Evolutionary conservation across 2,113 vertebrate species (phyloP).

Genomic region (Crotophaga sulcirostris): DNA sequence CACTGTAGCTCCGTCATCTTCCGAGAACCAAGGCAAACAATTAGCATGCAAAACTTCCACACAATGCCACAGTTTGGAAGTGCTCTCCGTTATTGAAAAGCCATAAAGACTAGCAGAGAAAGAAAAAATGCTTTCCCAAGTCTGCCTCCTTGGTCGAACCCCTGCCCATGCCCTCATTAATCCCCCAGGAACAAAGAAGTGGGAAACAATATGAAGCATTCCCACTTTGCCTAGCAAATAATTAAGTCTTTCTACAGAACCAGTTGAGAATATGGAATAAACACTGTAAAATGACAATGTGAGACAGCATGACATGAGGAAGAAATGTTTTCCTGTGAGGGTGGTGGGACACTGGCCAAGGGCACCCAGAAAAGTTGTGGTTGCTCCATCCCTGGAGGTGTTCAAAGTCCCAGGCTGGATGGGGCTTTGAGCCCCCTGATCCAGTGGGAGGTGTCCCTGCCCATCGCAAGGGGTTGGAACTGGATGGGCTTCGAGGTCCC

Average conservation of each 20-base stretch:
- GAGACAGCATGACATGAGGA: neutral
- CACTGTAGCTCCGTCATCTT: neutral
- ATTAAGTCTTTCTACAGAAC: conserved; percentile 17
- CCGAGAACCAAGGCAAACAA: neutral
- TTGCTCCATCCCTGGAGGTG: too few species aligned
- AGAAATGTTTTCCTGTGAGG: too few species aligned
- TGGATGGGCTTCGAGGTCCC: too few species aligned
- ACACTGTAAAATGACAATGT: neutral
- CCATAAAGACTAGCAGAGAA: neutral
- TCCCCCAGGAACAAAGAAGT: conserved; percentile 1
- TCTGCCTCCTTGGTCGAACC: neutral
- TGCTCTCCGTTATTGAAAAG: neutral
- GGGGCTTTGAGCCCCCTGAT: too few species aligned
- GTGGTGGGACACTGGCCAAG: too few species aligned
- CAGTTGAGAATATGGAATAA: neutral
- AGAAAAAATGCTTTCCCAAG: neutral
- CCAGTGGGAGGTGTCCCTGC: too few species aligned
- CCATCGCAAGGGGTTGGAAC: too few species aligned
- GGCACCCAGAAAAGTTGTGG: too few species aligned
- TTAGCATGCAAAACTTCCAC: neutral
- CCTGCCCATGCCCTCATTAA: conserved; percentile 11
- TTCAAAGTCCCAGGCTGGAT: too few species aligned
- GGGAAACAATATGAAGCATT: neutral
- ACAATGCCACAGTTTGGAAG: neutral
- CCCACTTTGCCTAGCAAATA: conserved; percentile 29